Conservation (phyloP, 2,113 vertebrate species). For the human (Homo sapiens) region GRCh38 chr7:142803501-142804000, state of each 20-base stretch:
- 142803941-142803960: neutral
- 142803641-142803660: neutral
- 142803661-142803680: neutral
- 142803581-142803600: neutral
- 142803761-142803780: neutral
- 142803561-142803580: neutral
- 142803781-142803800: neutral
- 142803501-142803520: neutral
- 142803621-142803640: neutral
- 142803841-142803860: neutral
- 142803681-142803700: rapidly evolving
- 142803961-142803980: neutral
- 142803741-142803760: neutral
- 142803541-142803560: neutral
- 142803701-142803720: rapidly evolving
- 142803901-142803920: neutral
- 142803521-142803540: neutral
- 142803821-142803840: neutral
- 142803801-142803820: neutral
- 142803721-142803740: neutral
- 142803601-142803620: neutral
- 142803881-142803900: neutral
- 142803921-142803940: neutral
- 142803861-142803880: neutral
- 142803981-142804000: neutral